Evolutionary conservation across 2,113 vertebrate genomes (phyloP).

Genomic region (Periophthalmodon schlosseri): DNA sequence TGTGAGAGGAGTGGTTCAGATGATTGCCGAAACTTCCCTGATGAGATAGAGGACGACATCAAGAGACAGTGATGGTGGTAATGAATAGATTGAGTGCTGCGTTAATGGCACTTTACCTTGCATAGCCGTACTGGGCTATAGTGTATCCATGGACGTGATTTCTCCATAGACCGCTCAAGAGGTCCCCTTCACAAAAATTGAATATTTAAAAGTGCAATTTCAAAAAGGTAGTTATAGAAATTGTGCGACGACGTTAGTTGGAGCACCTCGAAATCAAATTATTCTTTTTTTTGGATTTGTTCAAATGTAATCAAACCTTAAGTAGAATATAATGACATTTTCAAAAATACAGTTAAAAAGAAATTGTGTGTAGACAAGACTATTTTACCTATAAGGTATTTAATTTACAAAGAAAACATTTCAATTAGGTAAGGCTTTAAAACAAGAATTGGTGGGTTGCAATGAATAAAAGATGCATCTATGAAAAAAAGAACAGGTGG

Average conservation of each 20-base stretch:
- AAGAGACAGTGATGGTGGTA: slow-evolving; percentile 68
- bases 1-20: slow-evolving; percentile 52
- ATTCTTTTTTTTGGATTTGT: not conserved
- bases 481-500: not conserved
- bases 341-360: no score
- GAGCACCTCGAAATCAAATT: not conserved
- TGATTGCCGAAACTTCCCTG: slow-evolving; percentile 55
- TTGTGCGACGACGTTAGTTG: not conserved
- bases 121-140: slow-evolving; percentile 65
- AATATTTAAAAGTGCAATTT: not conserved
- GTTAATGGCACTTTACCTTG: slow-evolving; percentile 71
- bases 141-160: not conserved
- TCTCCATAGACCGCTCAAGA: not conserved
- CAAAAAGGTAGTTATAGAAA: not conserved
- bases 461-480: no score
- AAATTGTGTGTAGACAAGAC: no score
- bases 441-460: no score
- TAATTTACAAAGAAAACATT: no score
- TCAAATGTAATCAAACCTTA: not conserved
- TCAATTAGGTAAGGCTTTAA: no score
- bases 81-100: slow-evolving; percentile 69
- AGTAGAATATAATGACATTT: no score
- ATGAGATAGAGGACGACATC: slow-evolving; percentile 59
- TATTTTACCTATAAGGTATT: no score
- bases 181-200: not conserved